Percentiles rank a stretch among this genome's conserved stretches.
Conservation (phyloP, 2,888 invertebrate genomes). For the Philaethria dido region DNA sequence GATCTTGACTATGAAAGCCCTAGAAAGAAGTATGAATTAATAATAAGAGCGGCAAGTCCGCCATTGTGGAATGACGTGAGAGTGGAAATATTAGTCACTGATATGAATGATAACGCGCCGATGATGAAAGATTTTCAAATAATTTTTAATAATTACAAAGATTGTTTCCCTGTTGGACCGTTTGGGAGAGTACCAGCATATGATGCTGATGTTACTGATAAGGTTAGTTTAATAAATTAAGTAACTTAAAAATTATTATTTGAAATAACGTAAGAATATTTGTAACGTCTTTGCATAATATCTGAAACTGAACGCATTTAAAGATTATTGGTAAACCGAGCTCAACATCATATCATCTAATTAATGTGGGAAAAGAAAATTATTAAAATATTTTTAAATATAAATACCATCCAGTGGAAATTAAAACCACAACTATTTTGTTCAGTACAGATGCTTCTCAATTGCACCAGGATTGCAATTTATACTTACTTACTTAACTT, state of each 20-base stretch:
- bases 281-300: too few species aligned
- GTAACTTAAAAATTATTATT: too few species aligned
- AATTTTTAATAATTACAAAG: constrained; percentile 97
- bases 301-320: too few species aligned
- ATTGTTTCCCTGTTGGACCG: constrained; percentile 95
- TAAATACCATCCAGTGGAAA: not conserved
- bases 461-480: too few species aligned
- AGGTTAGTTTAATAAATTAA: constrained; percentile 59
- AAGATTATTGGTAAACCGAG: too few species aligned
- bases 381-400: too few species aligned
- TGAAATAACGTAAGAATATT: too few species aligned
- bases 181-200: constrained; percentile 96
- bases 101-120: constrained; percentile 98
- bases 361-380: too few species aligned
- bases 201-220: constrained; percentile 97
- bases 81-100: constrained; percentile 94
- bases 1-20: constrained; percentile 98
- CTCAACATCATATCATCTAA: too few species aligned
- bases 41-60: constrained; percentile 95
- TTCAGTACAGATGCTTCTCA: too few species aligned
- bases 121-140: constrained; percentile 95
- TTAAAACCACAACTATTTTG: too few species aligned
- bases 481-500: too few species aligned
- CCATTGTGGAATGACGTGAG: constrained; percentile 94
- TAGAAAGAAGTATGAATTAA: constrained; percentile 93